phyloP scores from a whole-genome alignment of 2,113 vertebrate species.

The Brachionichthys hirsutus region DNA sequence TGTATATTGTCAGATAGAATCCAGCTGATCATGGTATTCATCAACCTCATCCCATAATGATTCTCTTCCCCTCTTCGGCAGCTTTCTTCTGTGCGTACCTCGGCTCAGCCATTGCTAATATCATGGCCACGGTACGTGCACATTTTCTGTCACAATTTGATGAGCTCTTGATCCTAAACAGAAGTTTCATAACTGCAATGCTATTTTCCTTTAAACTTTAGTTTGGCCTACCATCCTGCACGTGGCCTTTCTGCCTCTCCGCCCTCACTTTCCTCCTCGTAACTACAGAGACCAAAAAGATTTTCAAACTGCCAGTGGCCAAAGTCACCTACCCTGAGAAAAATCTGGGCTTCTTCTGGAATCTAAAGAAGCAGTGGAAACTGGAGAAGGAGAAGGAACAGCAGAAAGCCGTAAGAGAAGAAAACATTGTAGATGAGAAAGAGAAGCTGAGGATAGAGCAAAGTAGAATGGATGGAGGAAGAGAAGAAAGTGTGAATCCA shows the following conservation, averaged over 20 bases:
- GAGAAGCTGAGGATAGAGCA: constrained; percentile 44
- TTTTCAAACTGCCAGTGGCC: constrained; percentile 87
- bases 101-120: constrained; percentile 82
- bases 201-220: constrained; percentile 47
- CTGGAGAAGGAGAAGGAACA: constrained; percentile 42
- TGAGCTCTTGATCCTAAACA: background rate
- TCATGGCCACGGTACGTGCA: constrained; percentile 84
- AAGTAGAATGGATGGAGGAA: constrained; percentile 32
- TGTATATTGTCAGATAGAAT: background rate
- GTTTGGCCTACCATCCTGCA: constrained; percentile 91
- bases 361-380: constrained; percentile 74
- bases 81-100: constrained; percentile 87
- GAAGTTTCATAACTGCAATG: background rate
- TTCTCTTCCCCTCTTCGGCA: constrained; percentile 24
- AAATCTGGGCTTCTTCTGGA: constrained; percentile 84
- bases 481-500: background rate
- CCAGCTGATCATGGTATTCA: background rate
- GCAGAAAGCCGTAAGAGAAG: constrained; percentile 17
- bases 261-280: constrained; percentile 89
- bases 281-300: constrained; percentile 79
- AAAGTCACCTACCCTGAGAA: constrained; percentile 93
- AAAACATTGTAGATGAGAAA: constrained; percentile 33
- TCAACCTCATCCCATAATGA: background rate
- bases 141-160: background rate
- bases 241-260: constrained; percentile 96